Conservation (phyloP, 2,888 invertebrate genomes). For the Archaeoteleia sp. region DNA sequence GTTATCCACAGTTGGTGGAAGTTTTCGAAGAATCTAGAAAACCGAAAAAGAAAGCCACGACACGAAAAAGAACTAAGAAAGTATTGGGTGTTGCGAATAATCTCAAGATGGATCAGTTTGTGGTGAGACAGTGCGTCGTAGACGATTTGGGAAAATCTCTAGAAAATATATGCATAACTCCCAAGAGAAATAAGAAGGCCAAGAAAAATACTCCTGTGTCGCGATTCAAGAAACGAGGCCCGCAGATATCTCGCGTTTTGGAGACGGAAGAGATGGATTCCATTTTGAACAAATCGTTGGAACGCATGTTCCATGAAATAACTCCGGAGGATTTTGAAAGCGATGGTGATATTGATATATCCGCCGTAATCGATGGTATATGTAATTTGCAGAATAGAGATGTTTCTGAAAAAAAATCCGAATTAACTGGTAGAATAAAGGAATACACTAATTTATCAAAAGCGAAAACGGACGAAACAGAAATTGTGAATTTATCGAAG, state of each 20-base stretch:
- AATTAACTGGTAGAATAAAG: background rate
- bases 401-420: too few relatives aligned
- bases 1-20: slow-evolving; percentile 81
- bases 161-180: slow-evolving; percentile 62
- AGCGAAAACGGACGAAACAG: background rate
- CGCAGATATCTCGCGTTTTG: slow-evolving; percentile 69
- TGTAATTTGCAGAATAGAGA: too few relatives aligned
- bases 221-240: slow-evolving; percentile 63
- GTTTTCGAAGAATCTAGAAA: slow-evolving; percentile 78
- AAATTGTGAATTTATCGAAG: background rate
- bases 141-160: slow-evolving; percentile 65
- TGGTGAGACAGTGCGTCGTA: slow-evolving; percentile 56
- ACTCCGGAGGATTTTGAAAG: slow-evolving; percentile 69
- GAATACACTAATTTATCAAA: background rate
- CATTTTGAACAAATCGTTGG: slow-evolving; percentile 72
- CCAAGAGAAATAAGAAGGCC: slow-evolving; percentile 67
- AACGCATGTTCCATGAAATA: slow-evolving; percentile 67
- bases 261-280: slow-evolving; percentile 57
- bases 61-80: slow-evolving; percentile 44
- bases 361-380: slow-evolving; percentile 77
- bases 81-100: slow-evolving; percentile 11
- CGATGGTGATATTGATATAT: slow-evolving; percentile 74
- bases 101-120: slow-evolving; percentile 62
- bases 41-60: slow-evolving; percentile 68
- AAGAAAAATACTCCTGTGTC: slow-evolving; percentile 62